Conservation (phyloP, 2,113 vertebrate species). For the Sminthopsis crassicaudata region DNA sequence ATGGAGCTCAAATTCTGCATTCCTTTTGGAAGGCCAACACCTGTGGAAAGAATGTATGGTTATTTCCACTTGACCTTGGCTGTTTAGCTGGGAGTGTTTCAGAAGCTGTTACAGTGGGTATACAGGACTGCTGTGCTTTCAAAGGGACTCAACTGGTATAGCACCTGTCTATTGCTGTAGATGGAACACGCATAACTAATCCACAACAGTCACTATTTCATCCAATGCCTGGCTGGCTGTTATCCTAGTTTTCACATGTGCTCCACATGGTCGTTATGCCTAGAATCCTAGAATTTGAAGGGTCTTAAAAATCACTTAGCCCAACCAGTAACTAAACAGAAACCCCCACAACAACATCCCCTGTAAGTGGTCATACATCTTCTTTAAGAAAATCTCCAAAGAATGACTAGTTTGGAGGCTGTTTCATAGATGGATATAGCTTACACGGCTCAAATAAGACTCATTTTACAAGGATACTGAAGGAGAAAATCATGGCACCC, state of each 20-base stretch:
- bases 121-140: background rate
- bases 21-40: slow-evolving; percentile 75
- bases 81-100: background rate
- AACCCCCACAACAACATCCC: background rate
- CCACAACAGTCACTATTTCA: background rate
- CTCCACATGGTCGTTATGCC: slow-evolving; percentile 2
- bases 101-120: background rate
- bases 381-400: background rate
- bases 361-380: background rate
- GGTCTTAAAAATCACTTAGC: background rate
- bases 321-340: background rate
- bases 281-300: background rate
- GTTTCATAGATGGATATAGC: background rate
- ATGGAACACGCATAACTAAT: background rate
- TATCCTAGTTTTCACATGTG: background rate
- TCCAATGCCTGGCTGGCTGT: background rate
- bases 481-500: background rate
- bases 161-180: slow-evolving; percentile 47
- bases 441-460: background rate
- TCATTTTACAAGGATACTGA: background rate
- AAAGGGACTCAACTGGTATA: background rate
- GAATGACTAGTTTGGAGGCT: background rate
- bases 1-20: slow-evolving; percentile 77
- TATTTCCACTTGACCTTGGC: slow-evolving; percentile 73
- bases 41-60: slow-evolving; percentile 73